Conservation (phyloP, 2,113 vertebrate species). For the human region DNA sequence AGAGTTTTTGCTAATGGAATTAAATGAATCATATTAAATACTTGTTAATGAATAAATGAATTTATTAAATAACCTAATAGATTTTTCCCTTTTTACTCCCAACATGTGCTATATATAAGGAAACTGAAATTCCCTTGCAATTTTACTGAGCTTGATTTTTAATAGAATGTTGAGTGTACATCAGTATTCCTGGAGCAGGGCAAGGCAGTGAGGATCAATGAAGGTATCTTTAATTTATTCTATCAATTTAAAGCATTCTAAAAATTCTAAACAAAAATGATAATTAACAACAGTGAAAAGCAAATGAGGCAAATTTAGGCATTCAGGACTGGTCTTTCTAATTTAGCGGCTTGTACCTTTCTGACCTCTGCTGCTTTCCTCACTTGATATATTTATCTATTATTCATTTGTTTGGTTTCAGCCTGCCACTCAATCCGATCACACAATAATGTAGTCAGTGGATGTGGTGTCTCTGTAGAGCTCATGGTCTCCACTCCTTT, state of each 20-base stretch:
- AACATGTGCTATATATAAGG: neutral
- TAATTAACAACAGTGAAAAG: neutral
- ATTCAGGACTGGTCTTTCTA: neutral
- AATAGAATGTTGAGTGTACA: neutral
- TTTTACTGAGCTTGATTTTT: constrained; percentile 33
- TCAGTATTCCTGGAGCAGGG: neutral
- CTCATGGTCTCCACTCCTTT: neutral
- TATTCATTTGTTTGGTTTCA: constrained; percentile 48
- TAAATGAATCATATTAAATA: constrained; percentile 16
- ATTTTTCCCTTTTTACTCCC: neutral
- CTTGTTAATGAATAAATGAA: neutral
- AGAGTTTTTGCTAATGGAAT: neutral
- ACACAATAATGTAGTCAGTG: neutral
- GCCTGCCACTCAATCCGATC: neutral
- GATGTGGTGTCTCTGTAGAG: neutral
- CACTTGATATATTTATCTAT: constrained; percentile 55
- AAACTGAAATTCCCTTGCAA: constrained; percentile 18
- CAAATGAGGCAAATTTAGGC: neutral
- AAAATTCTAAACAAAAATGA: constrained; percentile 41
- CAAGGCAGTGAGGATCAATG: neutral
- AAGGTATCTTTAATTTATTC: constrained; percentile 10
- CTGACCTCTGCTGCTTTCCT: constrained; percentile 29
- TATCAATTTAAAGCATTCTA: neutral
- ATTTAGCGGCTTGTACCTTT: neutral
- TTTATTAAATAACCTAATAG: neutral